Evolutionary conservation across 1,140 invertebrate genomes (phyloP).

Genomic region (Drosophila pandora): DNA sequence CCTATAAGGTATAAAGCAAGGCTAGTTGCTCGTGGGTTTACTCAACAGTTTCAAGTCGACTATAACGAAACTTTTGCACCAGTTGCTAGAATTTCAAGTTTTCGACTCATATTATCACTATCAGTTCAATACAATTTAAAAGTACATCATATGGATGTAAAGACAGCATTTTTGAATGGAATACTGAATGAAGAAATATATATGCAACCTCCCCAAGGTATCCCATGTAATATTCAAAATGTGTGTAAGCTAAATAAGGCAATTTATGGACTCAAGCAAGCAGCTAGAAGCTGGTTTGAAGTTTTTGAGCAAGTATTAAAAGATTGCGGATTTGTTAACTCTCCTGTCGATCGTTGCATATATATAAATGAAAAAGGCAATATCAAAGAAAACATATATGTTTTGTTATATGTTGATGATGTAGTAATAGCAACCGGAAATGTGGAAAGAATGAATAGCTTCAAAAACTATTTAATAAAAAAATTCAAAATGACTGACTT

Average conservation of each 20-base stretch:
- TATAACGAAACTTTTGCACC: conserved; percentile 66
- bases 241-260: too few species aligned
- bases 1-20: conserved; percentile 71
- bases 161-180: too few species aligned
- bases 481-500: conserved; percentile 3
- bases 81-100: conserved; percentile 30
- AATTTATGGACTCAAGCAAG: too few species aligned
- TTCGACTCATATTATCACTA: neutral
- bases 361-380: conserved; percentile 59
- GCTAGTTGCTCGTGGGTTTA: conserved; percentile 83
- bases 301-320: too few species aligned
- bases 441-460: neutral
- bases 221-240: too few species aligned
- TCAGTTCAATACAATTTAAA: too few species aligned
- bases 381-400: conserved; percentile 29
- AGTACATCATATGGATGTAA: too few species aligned
- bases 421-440: conserved; percentile 36
- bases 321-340: too few species aligned
- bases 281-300: too few species aligned
- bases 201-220: too few species aligned
- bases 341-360: conserved; percentile 17
- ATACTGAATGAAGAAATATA: too few species aligned
- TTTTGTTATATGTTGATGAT: conserved; percentile 62
- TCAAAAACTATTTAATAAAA: neutral
- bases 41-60: conserved; percentile 77